Percentiles rank a stretch among this genome's conserved stretches.
Evolutionary conservation across 2,888 invertebrate species (phyloP).

Genomic region (Drosophila algonquin): DNA sequence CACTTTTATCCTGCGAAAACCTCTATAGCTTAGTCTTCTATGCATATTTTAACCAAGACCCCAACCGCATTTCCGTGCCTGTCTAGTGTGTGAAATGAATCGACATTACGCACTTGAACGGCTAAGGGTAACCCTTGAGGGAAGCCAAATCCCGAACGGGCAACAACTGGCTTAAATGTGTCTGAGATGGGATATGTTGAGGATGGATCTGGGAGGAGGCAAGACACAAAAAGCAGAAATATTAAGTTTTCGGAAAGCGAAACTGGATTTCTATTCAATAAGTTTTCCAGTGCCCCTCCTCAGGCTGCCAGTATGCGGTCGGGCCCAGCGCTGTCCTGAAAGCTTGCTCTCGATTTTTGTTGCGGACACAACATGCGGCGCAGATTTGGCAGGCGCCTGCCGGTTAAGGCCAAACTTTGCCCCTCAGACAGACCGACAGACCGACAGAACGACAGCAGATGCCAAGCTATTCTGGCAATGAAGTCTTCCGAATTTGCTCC

Average conservation of each 20-base stretch:
- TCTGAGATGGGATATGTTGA: neutral
- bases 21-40: neutral
- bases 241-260: conserved; percentile 47
- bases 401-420: conserved; percentile 18
- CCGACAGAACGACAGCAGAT: neutral
- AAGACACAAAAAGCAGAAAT: conserved; percentile 28
- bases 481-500: conserved; percentile 55
- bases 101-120: neutral
- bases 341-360: conserved; percentile 34
- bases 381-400: conserved; percentile 12
- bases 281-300: conserved; percentile 43
- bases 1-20: too few species aligned
- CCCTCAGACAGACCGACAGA: conserved; percentile 20
- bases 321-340: neutral
- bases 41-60: neutral
- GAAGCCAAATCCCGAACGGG: neutral
- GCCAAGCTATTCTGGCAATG: neutral
- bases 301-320: neutral
- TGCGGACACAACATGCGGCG: conserved; percentile 21
- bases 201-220: conserved; percentile 14
- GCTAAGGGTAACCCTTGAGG: conserved; percentile 7
- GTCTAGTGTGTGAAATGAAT: neutral
- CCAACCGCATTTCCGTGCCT: neutral
- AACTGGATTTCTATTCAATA: conserved; percentile 65
- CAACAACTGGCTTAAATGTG: conserved; percentile 5